phyloP scores from a whole-genome alignment of 2,888 invertebrate species.

The Cephus nigrinus region DNA sequence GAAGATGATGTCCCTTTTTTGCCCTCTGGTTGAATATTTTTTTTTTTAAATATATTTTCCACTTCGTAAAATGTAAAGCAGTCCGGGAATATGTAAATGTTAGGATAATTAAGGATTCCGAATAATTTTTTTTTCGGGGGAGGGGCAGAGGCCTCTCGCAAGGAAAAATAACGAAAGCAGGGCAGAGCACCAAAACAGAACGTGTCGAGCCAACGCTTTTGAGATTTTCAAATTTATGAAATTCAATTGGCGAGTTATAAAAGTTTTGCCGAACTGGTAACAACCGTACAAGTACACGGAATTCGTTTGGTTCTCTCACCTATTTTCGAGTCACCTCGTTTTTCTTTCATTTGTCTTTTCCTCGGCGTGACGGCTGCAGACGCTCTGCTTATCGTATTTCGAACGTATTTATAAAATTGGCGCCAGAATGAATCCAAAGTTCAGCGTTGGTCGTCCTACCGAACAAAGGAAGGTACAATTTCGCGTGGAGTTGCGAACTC shows the following conservation, averaged over 20 bases:
- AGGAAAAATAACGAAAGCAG: background rate
- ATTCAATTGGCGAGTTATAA: slow-evolving; percentile 36
- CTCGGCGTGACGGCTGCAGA: background rate
- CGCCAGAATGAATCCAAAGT: background rate
- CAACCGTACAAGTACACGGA: background rate
- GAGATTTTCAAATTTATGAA: slow-evolving; percentile 30
- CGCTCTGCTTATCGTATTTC: background rate
- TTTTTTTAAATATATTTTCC: background rate
- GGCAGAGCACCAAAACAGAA: background rate
- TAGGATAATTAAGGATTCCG: background rate
- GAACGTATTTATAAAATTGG: background rate
- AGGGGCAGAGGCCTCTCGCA: background rate
- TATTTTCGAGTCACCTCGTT: background rate
- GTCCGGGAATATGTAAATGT: background rate
- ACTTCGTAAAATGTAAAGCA: background rate
- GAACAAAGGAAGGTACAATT: background rate
- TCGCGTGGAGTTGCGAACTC: background rate
- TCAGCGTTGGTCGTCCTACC: background rate
- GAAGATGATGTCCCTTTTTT: background rate
- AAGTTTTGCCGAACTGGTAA: slow-evolving; percentile 17
- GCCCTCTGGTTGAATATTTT: background rate
- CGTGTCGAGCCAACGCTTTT: background rate
- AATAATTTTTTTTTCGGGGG: background rate
- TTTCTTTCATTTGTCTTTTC: background rate
- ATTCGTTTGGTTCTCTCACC: background rate